Base-by-base conservation (phyloP, 1,140 invertebrate species). In the Drosophila serrata region DNA sequence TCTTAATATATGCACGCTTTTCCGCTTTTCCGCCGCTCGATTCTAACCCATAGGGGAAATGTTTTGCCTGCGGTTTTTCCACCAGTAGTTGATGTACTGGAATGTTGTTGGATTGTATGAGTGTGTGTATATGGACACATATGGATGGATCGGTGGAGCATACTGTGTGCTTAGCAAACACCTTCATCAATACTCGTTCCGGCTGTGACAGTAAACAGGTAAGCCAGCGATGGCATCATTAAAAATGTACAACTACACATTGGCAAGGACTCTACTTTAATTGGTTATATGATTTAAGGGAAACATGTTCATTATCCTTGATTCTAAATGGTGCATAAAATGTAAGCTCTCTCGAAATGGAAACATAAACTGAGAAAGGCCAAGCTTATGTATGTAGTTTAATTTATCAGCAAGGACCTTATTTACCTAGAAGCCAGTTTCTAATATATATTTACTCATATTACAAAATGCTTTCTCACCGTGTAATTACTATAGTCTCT, bases 1-100 rank as follows among this genome's bases (percentile, higher is more conserved):
- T 88, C 84, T 88, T 87, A 87, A 88, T 87, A 79, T 84, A 88
- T 90, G 85, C 85, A 87, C 56, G 31, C 37, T 42, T 62, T 35
- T 42, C 65, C 45, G 57, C 51, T 67, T 27, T 15, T 40, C 56
- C 63, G 24, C 42, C 55, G 31, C 37, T 15, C 19, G 22, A 27
- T 27, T 24, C 40, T 31, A 37, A 46, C 49, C 45, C 53, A n/a
- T 17, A 31, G 43, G 67, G 43, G 35, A 22, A 42, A 59, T 64
- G 60, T 48, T 82, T 77, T 22, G 40, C 27, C 62, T 60, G 62
- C 55, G 53, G 75, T 62, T 67, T 70, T 61, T 73, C 39, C 39
- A 43, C 27, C 43, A 64, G 45, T 57, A 73, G 61, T 72, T 77
- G 46, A 46, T 68, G 46, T 55, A 67, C 61, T 55, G 68, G 64